Evolutionary conservation across 2,797 vertebrate species (phyloP).

Genomic region (Crocodylus rhombifer): DNA sequence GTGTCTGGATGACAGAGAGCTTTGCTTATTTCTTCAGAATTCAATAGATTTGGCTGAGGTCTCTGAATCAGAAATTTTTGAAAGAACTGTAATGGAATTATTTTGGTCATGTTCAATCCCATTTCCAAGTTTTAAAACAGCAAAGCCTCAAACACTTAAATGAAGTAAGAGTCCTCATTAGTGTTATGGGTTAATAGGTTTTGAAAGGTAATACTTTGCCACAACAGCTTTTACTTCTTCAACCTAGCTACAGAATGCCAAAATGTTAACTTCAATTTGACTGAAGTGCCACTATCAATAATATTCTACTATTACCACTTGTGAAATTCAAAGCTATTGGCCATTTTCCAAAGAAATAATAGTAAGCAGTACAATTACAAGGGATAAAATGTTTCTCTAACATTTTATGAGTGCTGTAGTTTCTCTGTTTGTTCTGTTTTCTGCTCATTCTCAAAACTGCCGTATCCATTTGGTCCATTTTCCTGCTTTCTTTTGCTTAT

Average conservation of each 20-base stretch:
- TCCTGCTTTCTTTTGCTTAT: no score
- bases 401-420: background rate
- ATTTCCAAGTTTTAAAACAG: background rate
- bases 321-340: background rate
- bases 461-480: background rate
- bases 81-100: background rate
- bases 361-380: background rate
- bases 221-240: background rate
- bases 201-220: background rate
- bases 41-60: background rate
- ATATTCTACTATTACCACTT: background rate
- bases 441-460: background rate
- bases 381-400: background rate
- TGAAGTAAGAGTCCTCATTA: background rate
- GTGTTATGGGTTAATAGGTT: background rate
- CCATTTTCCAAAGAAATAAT: background rate
- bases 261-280: background rate
- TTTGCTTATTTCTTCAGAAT: background rate
- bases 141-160: background rate
- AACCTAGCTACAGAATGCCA: background rate
- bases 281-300: background rate
- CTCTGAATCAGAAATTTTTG: rapidly evolving
- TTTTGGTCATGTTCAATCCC: background rate
- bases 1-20: background rate
- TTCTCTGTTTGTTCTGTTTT: background rate